phyloP scores from a whole-genome alignment of 2,888 invertebrate species.

The Dryobota labecula region DNA sequence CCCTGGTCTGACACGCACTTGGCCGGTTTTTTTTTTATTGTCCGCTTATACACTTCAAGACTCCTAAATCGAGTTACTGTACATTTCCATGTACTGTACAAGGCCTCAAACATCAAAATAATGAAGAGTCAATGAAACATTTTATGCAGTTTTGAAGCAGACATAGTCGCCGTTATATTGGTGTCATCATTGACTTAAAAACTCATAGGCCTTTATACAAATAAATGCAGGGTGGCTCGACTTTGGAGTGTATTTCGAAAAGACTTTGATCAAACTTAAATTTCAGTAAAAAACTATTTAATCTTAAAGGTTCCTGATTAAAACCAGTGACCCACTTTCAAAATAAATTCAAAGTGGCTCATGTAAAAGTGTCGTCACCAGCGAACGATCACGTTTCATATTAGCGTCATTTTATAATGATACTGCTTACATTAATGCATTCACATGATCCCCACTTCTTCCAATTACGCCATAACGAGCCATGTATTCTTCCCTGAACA shows the following conservation, averaged over 20 bases:
- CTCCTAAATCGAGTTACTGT: neutral
- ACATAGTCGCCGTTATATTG: neutral
- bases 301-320: neutral
- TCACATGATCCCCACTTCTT: conserved; percentile 57
- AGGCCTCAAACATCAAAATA: neutral
- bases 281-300: neutral
- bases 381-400: conserved; percentile 66
- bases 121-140: neutral
- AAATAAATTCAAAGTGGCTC: conserved; percentile 13
- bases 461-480: conserved; percentile 47
- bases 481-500: conserved; percentile 18
- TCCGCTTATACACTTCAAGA: neutral
- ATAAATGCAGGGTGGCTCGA: neutral
- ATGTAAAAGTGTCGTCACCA: conserved; percentile 26
- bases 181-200: neutral
- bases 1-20: no score
- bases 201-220: no score
- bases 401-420: conserved; percentile 69
- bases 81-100: neutral
- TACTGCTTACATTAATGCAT: conserved; percentile 64
- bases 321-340: neutral
- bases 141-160: neutral
- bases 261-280: neutral
- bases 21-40: neutral
- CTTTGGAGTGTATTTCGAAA: neutral